These are phyloP conservation scores for Hetaerina titia DNA, from an alignment of 2,888 invertebrate genomes.

Conservation along the genomic window DNA sequence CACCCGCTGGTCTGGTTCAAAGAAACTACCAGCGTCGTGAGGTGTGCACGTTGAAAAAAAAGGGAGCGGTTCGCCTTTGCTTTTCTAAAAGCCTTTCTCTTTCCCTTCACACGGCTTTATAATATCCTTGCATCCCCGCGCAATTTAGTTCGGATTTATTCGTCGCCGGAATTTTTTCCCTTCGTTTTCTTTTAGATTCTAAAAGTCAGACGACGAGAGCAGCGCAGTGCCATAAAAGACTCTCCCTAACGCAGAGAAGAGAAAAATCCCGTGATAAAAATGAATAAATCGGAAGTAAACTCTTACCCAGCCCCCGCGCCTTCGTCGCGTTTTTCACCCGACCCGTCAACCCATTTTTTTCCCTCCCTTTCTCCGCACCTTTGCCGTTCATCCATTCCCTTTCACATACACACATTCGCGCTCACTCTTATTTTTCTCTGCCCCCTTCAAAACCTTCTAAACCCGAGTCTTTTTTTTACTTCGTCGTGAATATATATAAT, in stretches of 20 bases:
- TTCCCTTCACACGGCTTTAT: background rate
- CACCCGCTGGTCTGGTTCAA: background rate
- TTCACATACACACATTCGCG: background rate
- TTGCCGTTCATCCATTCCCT: background rate
- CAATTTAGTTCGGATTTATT: constrained; percentile 30
- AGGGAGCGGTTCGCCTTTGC: background rate
- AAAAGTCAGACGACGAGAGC: background rate
- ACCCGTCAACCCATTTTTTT: background rate
- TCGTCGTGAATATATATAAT: background rate
- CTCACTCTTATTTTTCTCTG: background rate
- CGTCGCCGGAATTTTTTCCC: background rate
- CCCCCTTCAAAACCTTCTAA: background rate
- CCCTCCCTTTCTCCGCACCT: background rate
- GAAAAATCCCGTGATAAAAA: constrained; percentile 34
- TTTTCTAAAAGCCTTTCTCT: background rate
- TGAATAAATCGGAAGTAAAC: constrained; percentile 57
- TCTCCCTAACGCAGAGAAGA: background rate
- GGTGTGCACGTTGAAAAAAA: background rate
- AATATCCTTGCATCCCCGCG: constrained; percentile 13
- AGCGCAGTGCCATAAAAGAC: constrained; percentile 20
- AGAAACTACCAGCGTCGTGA: background rate
- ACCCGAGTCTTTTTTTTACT: background rate
- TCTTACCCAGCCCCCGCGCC: background rate
- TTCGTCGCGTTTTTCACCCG: background rate
- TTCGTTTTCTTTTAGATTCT: background rate